phyloP scores from a whole-genome alignment of 2,888 invertebrate genomes.

The Pheosia gnoma region DNA sequence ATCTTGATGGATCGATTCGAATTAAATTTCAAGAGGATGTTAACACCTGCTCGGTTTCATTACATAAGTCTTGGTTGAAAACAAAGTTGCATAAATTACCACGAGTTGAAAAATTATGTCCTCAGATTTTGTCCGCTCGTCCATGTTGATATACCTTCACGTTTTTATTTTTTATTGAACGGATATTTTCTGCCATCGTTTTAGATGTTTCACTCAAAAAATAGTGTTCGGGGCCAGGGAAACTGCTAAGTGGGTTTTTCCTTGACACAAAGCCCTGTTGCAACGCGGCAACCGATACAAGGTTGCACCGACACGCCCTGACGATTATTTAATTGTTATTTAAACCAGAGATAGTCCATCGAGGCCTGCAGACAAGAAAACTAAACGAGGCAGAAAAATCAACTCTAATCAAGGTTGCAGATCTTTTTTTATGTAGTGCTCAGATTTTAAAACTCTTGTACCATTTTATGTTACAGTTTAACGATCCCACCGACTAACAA shows the following conservation, averaged over 20 bases:
- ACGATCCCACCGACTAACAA: constrained; percentile 43
- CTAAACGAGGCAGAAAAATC: constrained; percentile 40
- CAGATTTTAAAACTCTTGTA: constrained; percentile 10
- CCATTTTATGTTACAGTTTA: constrained; percentile 11
- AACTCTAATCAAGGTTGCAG: constrained; percentile 26
- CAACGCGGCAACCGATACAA: constrained; percentile 79
- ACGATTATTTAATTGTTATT: constrained; percentile 82
- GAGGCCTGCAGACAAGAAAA: constrained; percentile 47
- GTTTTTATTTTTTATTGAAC: no score
- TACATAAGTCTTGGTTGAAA: neutral
- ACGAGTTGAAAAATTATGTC: neutral
- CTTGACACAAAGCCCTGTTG: constrained; percentile 82
- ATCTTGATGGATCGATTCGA: neutral
- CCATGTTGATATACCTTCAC: neutral
- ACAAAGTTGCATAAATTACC: neutral
- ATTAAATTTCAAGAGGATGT: neutral
- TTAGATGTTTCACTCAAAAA: constrained; percentile 49
- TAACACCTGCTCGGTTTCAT: neutral
- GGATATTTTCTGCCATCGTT: constrained; percentile 17
- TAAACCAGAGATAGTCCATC: constrained; percentile 68
- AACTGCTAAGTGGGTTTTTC: constrained; percentile 81
- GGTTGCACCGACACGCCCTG: constrained; percentile 81
- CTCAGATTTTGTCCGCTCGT: neutral
- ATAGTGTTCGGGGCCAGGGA: constrained; percentile 75
- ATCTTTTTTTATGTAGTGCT: constrained; percentile 15